Conservation (phyloP, 2,888 invertebrate species). For the Oligia fasciuncula region DNA sequence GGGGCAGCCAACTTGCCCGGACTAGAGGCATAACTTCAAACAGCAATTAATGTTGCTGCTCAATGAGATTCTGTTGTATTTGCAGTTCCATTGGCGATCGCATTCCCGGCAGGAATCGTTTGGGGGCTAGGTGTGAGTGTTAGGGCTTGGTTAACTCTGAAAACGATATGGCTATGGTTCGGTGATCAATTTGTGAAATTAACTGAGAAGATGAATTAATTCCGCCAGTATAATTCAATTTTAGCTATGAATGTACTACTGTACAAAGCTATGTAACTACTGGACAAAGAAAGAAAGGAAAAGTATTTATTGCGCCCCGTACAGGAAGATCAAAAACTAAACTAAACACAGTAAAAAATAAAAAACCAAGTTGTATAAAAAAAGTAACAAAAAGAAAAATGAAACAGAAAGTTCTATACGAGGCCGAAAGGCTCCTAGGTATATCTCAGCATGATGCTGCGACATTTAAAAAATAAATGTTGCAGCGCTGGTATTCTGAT, state of each 20-base stretch:
- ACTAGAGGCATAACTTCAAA: conserved; percentile 71
- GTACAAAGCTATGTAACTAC: neutral
- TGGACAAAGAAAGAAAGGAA: neutral
- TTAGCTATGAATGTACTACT: neutral
- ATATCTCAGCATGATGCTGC: no score
- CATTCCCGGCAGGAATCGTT: conserved; percentile 36
- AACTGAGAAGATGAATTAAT: neutral
- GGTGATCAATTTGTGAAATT: neutral
- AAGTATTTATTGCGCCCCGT: no score
- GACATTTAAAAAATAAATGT: no score
- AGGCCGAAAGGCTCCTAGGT: no score
- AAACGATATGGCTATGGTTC: neutral
- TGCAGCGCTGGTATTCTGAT: no score
- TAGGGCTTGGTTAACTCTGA: conserved; percentile 16
- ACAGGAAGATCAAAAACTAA: no score
- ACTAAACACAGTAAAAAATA: no score
- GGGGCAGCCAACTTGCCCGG: conserved; percentile 58
- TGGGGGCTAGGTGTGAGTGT: neutral
- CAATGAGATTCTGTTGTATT: conserved; percentile 63
- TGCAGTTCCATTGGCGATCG: conserved; percentile 44
- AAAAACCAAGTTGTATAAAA: no score
- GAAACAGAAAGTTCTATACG: no score
- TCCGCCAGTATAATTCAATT: neutral
- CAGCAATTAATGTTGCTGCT: conserved; percentile 71
- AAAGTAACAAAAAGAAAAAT: no score